These are phyloP conservation scores for Armadillidium nasatum DNA, from an alignment of 1,140 invertebrate species.

Conservation along the genomic window DNA sequence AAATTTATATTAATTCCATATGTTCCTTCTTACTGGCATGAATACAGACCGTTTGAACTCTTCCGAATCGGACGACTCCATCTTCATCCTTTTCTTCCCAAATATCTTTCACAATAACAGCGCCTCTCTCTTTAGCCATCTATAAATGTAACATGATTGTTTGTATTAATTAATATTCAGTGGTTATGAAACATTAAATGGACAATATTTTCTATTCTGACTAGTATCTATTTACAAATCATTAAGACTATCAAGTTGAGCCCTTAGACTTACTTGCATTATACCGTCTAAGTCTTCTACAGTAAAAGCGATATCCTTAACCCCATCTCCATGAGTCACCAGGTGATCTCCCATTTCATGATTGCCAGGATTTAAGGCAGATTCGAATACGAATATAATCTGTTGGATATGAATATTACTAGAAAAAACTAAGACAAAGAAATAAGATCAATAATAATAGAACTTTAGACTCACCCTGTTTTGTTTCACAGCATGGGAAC, in stretches of 20 bases:
- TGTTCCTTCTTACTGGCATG: neutral
- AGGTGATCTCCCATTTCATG: slow-evolving; percentile 74
- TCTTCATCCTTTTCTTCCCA: slow-evolving; percentile 83
- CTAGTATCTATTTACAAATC: no score
- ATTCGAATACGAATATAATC: neutral
- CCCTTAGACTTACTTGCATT: slow-evolving; percentile 55
- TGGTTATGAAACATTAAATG: no score
- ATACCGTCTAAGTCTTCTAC: slow-evolving; percentile 92
- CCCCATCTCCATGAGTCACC: slow-evolving; percentile 88
- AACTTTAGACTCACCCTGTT: slow-evolving; percentile 58
- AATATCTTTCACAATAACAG: slow-evolving; percentile 75
- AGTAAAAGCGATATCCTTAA: slow-evolving; percentile 90
- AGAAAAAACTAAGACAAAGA: slow-evolving; percentile 13
- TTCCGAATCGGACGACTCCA: slow-evolving; percentile 79
- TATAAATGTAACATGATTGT: slow-evolving; percentile 47
- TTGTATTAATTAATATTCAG: no score
- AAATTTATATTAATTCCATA: no score
- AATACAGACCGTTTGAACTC: slow-evolving; percentile 72
- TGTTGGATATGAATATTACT: neutral
- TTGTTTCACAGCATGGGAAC: slow-evolving; percentile 81
- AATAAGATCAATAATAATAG: neutral
- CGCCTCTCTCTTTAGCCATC: slow-evolving; percentile 76
- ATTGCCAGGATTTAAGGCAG: slow-evolving; percentile 59
- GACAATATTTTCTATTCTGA: no score
- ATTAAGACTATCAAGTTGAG: no score